Evolutionary conservation across 2,797 vertebrate genomes (phyloP).

Genomic region (Coluber constrictor): DNA sequence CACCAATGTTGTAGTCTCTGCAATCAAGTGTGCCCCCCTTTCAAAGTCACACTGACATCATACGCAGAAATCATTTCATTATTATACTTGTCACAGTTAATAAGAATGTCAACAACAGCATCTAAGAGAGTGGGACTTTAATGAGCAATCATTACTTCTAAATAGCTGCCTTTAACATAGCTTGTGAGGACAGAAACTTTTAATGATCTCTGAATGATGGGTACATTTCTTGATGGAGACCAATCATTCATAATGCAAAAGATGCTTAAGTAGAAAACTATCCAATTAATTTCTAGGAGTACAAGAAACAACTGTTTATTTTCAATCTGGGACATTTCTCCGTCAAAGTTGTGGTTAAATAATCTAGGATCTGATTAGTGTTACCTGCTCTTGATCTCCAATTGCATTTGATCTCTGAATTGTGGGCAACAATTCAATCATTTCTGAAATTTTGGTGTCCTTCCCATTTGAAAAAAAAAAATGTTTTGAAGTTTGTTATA

Average conservation of each 20-base stretch:
- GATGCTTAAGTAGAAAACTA: conserved; percentile 32
- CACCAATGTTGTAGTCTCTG: conserved; percentile 19
- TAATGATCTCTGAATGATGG: conserved; percentile 46
- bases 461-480: not conserved
- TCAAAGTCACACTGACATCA: conserved; percentile 24
- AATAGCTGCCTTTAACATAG: conserved; percentile 46
- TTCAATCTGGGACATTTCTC: not conserved
- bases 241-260: conserved; percentile 26
- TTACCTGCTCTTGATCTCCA: not conserved
- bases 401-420: not conserved
- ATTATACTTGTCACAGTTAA: conserved; percentile 45
- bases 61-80: conserved; percentile 51
- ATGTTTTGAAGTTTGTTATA: not conserved
- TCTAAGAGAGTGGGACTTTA: conserved; percentile 56
- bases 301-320: not conserved
- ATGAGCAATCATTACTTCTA: conserved; percentile 48
- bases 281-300: conserved; percentile 13
- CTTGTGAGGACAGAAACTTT: conserved; percentile 47
- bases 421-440: not conserved
- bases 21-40: conserved; percentile 17
- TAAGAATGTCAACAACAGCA: conserved; percentile 42
- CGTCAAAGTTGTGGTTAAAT: not conserved
- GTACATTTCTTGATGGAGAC: conserved; percentile 34
- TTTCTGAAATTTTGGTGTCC: not conserved
- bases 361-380: not conserved